Conservation (phyloP, 2,113 vertebrate species). For the Ploceus nigricollis region DNA sequence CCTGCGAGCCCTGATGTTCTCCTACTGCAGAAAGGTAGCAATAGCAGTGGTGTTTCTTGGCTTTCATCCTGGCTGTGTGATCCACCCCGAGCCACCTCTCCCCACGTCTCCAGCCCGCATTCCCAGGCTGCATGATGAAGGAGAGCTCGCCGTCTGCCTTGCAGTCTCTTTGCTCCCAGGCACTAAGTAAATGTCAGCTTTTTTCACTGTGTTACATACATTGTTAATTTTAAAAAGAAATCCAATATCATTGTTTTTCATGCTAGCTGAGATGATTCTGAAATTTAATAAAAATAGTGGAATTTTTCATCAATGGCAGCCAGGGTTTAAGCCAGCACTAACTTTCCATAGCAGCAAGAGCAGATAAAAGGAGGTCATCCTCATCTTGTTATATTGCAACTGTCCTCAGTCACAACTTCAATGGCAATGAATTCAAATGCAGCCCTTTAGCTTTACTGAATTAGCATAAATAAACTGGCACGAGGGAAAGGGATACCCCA, state of each 20-base stretch:
- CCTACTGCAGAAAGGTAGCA: conserved; percentile 2
- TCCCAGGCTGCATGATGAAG: not conserved
- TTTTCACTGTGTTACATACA: conserved; percentile 48
- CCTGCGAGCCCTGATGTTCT: not conserved
- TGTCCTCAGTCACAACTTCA: not conserved
- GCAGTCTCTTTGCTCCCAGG: conserved; percentile 44
- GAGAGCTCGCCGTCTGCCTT: not conserved
- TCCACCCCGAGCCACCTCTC: not conserved
- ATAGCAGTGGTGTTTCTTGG: not conserved
- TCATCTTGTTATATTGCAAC: not conserved
- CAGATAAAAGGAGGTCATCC: not conserved
- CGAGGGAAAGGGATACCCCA: not conserved
- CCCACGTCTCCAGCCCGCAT: not conserved
- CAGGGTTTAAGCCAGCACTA: not conserved
- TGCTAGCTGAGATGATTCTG: conserved; percentile 25
- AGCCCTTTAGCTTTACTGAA: not conserved
- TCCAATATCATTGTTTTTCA: conserved; percentile 59
- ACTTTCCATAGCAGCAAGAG: not conserved
- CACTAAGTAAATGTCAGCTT: conserved; percentile 66
- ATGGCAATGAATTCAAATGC: not conserved
- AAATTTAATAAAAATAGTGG: conserved; percentile 59
- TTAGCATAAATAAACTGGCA: not conserved
- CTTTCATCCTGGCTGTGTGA: conserved; percentile 27
- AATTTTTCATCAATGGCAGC: conserved; percentile 49
- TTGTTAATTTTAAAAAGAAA: conserved; percentile 63